phyloP scores from a whole-genome alignment of 2,797 vertebrate species.

The Molossus alvarezi region DNA sequence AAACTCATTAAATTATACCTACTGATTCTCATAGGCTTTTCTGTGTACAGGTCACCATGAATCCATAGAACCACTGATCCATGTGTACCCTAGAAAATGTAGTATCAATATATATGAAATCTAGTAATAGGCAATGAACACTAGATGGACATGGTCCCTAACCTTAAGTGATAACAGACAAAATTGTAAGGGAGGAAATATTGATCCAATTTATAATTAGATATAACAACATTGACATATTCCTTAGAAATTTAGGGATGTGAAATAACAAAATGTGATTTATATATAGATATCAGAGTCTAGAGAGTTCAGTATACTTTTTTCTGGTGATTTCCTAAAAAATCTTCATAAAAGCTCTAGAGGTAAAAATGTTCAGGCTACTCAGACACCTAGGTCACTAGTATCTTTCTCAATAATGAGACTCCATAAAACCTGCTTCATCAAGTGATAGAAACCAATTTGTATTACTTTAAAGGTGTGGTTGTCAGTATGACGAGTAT shows the following conservation, averaged over 20 bases:
- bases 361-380: background rate
- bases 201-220: background rate
- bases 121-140: background rate
- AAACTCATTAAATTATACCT: background rate
- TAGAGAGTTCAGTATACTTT: background rate
- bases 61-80: background rate
- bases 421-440: background rate
- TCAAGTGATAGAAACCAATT: background rate
- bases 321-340: conserved; percentile 19
- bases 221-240: background rate
- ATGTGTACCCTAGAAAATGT: background rate
- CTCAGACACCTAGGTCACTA: background rate
- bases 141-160: background rate
- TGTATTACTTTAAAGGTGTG: background rate
- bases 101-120: background rate
- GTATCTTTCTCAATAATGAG: background rate
- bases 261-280: background rate
- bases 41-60: background rate
- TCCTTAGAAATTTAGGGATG: background rate
- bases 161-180: background rate
- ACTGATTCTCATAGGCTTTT: background rate
- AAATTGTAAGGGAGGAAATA: background rate
- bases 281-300: background rate
- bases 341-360: background rate
- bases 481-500: background rate